Percentiles rank a stretch among this genome's conserved stretches.
Evolutionary conservation across 92 coral and sea anemone genomes (phyloP).

Genomic region (Porites cylindrica): DNA sequence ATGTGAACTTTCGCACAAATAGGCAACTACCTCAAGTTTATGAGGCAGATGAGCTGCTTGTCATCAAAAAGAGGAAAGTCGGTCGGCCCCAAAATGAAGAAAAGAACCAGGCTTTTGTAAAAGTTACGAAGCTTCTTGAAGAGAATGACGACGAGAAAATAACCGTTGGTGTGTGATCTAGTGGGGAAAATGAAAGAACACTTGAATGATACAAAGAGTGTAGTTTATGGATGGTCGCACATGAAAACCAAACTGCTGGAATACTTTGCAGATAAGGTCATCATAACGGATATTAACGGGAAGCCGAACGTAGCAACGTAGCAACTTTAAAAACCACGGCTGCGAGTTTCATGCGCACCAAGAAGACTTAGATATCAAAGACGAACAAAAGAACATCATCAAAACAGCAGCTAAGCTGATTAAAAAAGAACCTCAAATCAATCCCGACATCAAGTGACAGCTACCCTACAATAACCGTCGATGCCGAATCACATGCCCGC

Average conservation of each 20-base stretch:
- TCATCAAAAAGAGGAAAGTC: constrained; percentile 23
- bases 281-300: not conserved
- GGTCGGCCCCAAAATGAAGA: constrained; percentile 28
- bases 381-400: constrained; percentile 10
- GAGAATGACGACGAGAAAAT: no score
- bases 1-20: no score
- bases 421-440: constrained; percentile 31
- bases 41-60: constrained; percentile 12
- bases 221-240: constrained; percentile 32
- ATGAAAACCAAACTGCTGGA: constrained; percentile 57
- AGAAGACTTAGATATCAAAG: not conserved
- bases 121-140: no score
- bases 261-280: constrained; percentile 53
- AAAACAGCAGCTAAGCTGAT: constrained; percentile 30
- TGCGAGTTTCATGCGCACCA: not conserved
- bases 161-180: no score
- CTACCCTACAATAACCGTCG: constrained; percentile 27
- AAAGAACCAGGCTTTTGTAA: not conserved
- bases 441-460: not conserved
- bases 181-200: no score
- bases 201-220: not conserved
- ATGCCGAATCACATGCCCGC: constrained; percentile 19
- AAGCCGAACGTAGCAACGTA: constrained; percentile 31
- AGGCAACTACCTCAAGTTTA: no score
- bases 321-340: constrained; percentile 44